Conservation (phyloP, 2,113 vertebrate species). For the Cyprinodon variegatus region DNA sequence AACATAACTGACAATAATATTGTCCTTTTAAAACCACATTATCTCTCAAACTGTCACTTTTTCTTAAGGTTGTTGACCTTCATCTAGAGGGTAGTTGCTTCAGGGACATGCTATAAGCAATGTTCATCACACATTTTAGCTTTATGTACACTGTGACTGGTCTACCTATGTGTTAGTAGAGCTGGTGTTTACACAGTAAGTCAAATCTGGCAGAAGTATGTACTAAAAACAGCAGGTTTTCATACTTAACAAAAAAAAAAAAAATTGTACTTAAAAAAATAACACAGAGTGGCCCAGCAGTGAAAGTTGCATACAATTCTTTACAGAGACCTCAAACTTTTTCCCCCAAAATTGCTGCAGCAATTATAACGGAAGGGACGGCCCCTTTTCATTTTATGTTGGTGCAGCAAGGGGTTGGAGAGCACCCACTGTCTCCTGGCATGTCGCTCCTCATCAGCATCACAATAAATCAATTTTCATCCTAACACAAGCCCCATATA, state of each 20-base stretch:
- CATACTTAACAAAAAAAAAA: too few relatives aligned
- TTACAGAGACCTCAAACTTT: slow-evolving; percentile 57
- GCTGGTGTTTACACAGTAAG: slow-evolving; percentile 42
- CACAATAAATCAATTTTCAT: slow-evolving; percentile 85
- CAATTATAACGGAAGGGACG: slow-evolving; percentile 76
- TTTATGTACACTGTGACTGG: slow-evolving; percentile 15
- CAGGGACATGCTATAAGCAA: slow-evolving; percentile 1
- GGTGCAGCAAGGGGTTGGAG: slow-evolving; percentile 69
- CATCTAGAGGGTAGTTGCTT: slow-evolving; percentile 2
- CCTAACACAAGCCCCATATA: slow-evolving; percentile 55
- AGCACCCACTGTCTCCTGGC: slow-evolving; percentile 75
- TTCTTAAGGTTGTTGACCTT: slow-evolving; percentile 20
- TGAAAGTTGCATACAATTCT: slow-evolving; percentile 67
- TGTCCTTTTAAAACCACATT: too few relatives aligned
- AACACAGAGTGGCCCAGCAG: slow-evolving; percentile 48
- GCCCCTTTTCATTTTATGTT: slow-evolving; percentile 76
- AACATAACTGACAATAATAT: too few relatives aligned
- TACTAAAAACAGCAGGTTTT: slow-evolving; percentile 21
- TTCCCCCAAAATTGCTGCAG: slow-evolving; percentile 72
- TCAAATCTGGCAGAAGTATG: slow-evolving; percentile 29
- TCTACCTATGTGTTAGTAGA: slow-evolving; percentile 30
- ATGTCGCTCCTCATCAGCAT: slow-evolving; percentile 79
- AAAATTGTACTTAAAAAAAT: slow-evolving; percentile 31
- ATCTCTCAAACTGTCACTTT: background rate
- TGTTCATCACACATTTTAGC: slow-evolving; percentile 10